Evolutionary conservation across 2,113 vertebrate species (phyloP).

Genomic region (Megaceryle torquata): DNA sequence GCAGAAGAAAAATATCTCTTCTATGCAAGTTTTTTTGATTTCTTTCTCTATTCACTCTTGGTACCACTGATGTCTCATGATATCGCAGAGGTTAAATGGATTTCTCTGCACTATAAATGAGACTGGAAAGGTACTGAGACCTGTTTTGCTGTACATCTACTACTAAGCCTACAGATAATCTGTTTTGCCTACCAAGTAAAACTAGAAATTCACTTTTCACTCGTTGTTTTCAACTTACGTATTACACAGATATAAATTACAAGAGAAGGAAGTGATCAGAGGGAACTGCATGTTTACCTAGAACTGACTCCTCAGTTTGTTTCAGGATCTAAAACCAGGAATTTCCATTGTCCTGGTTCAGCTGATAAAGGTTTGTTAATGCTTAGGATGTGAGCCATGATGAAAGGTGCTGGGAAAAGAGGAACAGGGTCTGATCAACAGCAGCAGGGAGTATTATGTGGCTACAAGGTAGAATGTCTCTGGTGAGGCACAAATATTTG

Average conservation of each 20-base stretch:
- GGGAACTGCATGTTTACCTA: neutral
- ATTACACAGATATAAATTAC: neutral
- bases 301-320: neutral
- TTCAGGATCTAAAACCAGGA: neutral
- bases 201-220: neutral
- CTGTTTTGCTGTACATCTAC: neutral
- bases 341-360: neutral
- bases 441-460: neutral
- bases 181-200: neutral
- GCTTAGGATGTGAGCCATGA: neutral
- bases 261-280: neutral
- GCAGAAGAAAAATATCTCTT: neutral
- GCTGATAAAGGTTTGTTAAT: neutral
- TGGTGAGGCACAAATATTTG: neutral
- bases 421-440: neutral
- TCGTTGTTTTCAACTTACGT: neutral
- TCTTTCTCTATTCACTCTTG: neutral
- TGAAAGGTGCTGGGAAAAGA: neutral
- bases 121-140: neutral
- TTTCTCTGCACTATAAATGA: neutral
- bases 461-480: neutral
- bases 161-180: neutral
- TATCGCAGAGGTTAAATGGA: neutral
- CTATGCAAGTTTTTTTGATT: neutral
- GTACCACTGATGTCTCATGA: neutral